Conservation (phyloP, 2,113 vertebrate species). For the Callorhinus ursinus region DNA sequence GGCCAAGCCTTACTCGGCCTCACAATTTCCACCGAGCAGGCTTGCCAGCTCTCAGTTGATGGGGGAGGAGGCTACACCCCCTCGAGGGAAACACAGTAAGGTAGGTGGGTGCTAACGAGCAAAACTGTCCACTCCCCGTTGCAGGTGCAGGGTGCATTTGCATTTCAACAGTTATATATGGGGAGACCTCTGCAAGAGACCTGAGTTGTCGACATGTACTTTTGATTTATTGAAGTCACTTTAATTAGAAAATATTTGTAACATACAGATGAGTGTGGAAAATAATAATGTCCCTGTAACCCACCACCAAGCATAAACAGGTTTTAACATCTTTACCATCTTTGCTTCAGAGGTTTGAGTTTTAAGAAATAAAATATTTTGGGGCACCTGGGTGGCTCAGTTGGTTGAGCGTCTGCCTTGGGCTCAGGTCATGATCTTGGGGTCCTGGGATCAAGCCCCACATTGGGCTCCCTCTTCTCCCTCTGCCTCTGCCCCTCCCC, state of each 20-base stretch:
- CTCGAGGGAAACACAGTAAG: neutral
- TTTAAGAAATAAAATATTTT: neutral
- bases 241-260: neutral
- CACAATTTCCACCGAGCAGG: neutral
- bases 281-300: neutral
- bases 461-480: neutral
- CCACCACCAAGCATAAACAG: neutral
- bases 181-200: neutral
- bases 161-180: neutral
- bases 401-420: neutral
- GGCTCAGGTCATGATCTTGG: neutral
- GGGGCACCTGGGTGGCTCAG: neutral
- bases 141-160: too few relatives aligned
- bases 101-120: too few relatives aligned
- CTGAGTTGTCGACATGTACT: neutral
- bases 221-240: neutral
- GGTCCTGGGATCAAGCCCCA: neutral
- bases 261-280: neutral
- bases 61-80: neutral
- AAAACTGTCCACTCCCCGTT: neutral
- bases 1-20: neutral
- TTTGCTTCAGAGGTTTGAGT: neutral
- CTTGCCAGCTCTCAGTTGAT: neutral
- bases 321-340: neutral
- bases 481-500: neutral